Conservation (phyloP, 2,113 vertebrate genomes). For the Leucopsar rothschildi region DNA sequence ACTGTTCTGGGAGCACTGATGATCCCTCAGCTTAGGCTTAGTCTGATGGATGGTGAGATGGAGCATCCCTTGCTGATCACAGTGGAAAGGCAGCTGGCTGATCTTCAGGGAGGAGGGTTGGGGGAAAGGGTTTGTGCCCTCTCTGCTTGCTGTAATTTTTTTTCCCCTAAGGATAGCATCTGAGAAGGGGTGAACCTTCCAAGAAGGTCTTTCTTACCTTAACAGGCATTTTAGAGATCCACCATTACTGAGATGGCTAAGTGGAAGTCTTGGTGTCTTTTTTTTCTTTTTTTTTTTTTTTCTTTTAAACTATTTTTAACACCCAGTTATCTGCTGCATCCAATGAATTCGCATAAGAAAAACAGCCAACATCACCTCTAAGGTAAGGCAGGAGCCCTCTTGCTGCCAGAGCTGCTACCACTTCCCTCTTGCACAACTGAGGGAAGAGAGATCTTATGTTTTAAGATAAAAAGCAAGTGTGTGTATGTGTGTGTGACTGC, state of each 20-base stretch:
- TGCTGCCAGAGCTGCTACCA: background rate
- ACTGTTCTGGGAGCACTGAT: background rate
- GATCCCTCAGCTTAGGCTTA: background rate
- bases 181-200: background rate
- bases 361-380: background rate
- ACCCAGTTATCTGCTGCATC: slow-evolving; percentile 60
- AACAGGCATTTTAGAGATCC: background rate
- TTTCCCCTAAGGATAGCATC: background rate
- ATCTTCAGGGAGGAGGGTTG: background rate
- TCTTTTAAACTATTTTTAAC: slow-evolving; percentile 18
- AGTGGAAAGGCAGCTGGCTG: background rate
- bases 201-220: background rate
- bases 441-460: background rate
- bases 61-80: background rate
- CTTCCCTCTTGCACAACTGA: background rate
- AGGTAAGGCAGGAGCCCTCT: slow-evolving; percentile 49
- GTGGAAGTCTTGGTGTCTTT: slow-evolving; percentile 11
- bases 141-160: background rate
- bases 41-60: background rate
- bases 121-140: background rate
- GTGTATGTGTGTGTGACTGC: background rate
- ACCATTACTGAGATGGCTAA: background rate
- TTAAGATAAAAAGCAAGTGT: background rate
- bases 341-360: slow-evolving; percentile 39
- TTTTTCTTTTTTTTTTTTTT: background rate